Base-by-base conservation (phyloP, 2,888 invertebrate species). In the Xylota sylvarum region DNA sequence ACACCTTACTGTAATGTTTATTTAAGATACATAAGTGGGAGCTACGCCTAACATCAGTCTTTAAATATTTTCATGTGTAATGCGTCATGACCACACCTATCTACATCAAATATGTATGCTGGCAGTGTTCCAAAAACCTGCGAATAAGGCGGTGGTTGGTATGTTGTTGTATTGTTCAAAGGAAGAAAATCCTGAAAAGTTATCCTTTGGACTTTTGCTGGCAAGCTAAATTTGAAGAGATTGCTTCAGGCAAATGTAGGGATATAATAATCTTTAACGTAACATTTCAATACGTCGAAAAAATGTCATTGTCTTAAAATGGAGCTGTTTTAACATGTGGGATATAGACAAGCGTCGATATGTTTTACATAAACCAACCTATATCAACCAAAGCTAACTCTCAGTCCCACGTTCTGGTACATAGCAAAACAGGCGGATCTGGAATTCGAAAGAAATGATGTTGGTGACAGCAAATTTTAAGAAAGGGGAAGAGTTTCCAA, bases 161-260 rank as follows among this genome's bases (percentile, higher is more conserved):
- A 30, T 55, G 55, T 14, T 55, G 55, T 55, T 55, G 32, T 32
- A 17, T 14, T 55, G 55, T 14, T 14, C 14, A 55, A 32, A 14
- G 32, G 17, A 17, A 14, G 32, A 14, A 55, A 32, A 32, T 32
- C 32, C 32, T 2, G 2, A 52, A 52, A 52, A 12, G n/a, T 52
- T 55, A 32, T 30, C 55, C 32, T 55, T 55, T 2, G 32, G 4
- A n/a, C 17, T 55, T 52, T 12, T 55, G 55, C 14, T 30, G 55
- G 32, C 55, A 55, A 55, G 55, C 32, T 55, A 17, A 55, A 55
- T 55, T 32, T 32, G 14, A 14, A 9, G n/a, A 55, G 55, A 14
- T 14, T 55, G 1, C 55, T 52, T 27, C 5, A 52, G 50, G 50
- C 50, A 52, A 52, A 52, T 52, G n/a, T n/a, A n/a, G n/a, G n/a